phyloP scores from a whole-genome alignment of 2,888 invertebrate species.

The Atherix ibis region DNA sequence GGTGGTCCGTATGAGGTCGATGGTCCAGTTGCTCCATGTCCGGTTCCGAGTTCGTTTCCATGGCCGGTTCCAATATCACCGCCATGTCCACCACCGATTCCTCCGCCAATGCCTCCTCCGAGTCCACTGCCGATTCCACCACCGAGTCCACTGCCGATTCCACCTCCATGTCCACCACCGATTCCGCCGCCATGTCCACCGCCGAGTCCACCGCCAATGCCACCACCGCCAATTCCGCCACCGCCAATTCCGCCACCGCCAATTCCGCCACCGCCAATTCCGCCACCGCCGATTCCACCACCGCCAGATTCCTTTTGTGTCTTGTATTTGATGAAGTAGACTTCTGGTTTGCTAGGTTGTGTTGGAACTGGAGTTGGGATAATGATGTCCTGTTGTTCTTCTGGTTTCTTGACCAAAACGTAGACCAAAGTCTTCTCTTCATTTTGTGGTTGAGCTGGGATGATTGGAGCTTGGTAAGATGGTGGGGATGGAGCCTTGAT shows the following conservation, averaged over 20 bases:
- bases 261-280: constrained; percentile 13
- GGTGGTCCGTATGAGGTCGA: constrained; percentile 50
- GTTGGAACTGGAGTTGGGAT: constrained; percentile 65
- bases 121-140: constrained; percentile 14
- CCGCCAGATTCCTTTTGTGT: constrained; percentile 21
- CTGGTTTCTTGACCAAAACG: constrained; percentile 77
- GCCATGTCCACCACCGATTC: constrained; percentile 13
- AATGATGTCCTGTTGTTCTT: constrained; percentile 64
- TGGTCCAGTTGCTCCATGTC: constrained; percentile 20
- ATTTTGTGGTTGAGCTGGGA: constrained; percentile 64
- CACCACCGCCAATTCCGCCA: constrained; percentile 8
- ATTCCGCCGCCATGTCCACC: constrained; percentile 10
- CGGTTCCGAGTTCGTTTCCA: constrained; percentile 17
- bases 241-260: constrained; percentile 10
- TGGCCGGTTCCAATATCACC: constrained; percentile 13
- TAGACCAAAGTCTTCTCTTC: constrained; percentile 81
- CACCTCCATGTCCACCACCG: constrained; percentile 13
- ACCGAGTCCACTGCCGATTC: constrained; percentile 10
- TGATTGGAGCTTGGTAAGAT: constrained; percentile 64
- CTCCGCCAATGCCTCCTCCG: constrained; percentile 13
- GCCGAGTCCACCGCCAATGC: constrained; percentile 13
- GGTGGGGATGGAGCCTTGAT: constrained; percentile 80
- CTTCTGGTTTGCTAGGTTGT: constrained; percentile 76
- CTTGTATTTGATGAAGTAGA: constrained; percentile 58
- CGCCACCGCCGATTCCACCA: constrained; percentile 9